Percentiles rank a stretch among this genome's conserved stretches.
Evolutionary conservation across 1,140 invertebrate genomes (phyloP).

Genomic region (Euwallacea similis): DNA sequence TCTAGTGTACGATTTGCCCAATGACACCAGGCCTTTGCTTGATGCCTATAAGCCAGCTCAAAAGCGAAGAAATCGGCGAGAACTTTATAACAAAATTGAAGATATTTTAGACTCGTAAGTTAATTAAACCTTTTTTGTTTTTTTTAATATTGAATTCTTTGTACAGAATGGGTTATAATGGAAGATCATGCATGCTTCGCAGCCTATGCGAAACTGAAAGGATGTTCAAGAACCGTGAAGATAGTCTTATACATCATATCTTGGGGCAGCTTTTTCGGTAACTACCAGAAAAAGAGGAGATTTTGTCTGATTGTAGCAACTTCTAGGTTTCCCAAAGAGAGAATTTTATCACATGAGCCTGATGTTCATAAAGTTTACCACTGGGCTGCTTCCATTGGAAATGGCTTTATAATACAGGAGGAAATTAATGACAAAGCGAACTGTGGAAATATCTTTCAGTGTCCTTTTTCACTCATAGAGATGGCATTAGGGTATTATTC

Average conservation of each 20-base stretch:
- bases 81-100: constrained; percentile 69
- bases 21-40: constrained; percentile 63
- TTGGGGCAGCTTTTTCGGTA: constrained; percentile 35
- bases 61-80: constrained; percentile 60
- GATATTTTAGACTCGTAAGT: constrained; percentile 71
- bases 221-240: constrained; percentile 33
- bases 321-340: constrained; percentile 61
- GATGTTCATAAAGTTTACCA: constrained; percentile 68
- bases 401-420: constrained; percentile 13
- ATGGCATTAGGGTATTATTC: constrained; percentile 71
- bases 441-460: constrained; percentile 64
- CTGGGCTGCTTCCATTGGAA: constrained; percentile 62
- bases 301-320: not conserved
- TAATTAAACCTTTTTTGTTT: not conserved
- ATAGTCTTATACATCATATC: constrained; percentile 31
- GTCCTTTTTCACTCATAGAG: constrained; percentile 72
- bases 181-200: constrained; percentile 58
- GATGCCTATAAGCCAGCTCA: constrained; percentile 46
- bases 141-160: not conserved
- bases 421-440: constrained; percentile 51
- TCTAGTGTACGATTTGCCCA: constrained; percentile 73
- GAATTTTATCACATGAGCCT: constrained; percentile 64
- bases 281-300: not conserved
- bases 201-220: constrained; percentile 56
- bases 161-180: constrained; percentile 48